These are phyloP conservation scores for Choristoneura rosaceana DNA, from an alignment of 2,888 invertebrate genomes.

Conservation along the genomic window DNA sequence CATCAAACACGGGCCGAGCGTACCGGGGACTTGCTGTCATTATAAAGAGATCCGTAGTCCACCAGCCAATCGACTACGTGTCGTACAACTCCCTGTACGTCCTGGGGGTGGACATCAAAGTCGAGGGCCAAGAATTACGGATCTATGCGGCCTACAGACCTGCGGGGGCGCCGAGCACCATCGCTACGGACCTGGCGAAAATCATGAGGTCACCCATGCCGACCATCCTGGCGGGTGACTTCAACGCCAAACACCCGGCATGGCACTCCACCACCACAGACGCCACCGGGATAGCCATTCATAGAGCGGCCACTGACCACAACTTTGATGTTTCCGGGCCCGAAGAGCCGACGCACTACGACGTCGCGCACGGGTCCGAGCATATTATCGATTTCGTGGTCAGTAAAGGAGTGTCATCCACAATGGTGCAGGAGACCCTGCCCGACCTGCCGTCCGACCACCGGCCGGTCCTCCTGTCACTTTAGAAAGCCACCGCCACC, in stretches of 20 bases:
- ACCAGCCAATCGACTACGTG: slow-evolving; percentile 6
- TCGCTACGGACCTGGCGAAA: too few species aligned
- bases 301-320: neutral
- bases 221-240: slow-evolving; percentile 23
- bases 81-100: neutral
- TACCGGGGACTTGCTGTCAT: slow-evolving; percentile 7
- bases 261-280: neutral
- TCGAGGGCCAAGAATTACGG: neutral
- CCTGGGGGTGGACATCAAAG: slow-evolving; percentile 11
- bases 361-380: neutral
- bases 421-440: neutral
- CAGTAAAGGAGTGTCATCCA: too few species aligned
- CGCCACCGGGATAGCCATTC: neutral
- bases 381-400: slow-evolving; percentile 1
- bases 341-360: slow-evolving; percentile 5
- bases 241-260: slow-evolving; percentile 16
- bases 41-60: neutral
- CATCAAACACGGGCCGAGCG: neutral
- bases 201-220: neutral
- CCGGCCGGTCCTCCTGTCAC: neutral
- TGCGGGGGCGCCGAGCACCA: neutral
- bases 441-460: neutral
- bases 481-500: too few species aligned
- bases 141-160: neutral
- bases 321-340: neutral